Conservation (phyloP, 2,797 vertebrate genomes). For the Sus cebifrons region DNA sequence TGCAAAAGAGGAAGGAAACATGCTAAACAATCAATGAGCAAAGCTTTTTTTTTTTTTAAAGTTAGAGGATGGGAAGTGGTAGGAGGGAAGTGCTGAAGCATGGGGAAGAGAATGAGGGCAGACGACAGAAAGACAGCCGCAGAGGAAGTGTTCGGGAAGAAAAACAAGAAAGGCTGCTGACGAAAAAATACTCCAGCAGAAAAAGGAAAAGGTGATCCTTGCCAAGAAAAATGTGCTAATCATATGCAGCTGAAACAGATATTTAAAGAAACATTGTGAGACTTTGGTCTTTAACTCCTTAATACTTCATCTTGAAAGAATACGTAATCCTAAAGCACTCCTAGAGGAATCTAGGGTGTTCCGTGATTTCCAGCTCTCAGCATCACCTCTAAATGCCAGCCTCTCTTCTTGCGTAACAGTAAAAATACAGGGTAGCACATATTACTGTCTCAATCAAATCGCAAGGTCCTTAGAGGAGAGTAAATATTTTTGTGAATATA, state of each 20-base stretch:
- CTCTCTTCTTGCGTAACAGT: not conserved
- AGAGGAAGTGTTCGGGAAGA: conserved; percentile 73
- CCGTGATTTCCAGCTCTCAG: not conserved
- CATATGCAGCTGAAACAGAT: conserved; percentile 79
- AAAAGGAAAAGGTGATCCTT: conserved; percentile 78
- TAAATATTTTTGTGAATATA: not conserved
- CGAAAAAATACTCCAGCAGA: conserved; percentile 43
- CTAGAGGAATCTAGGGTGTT: not conserved
- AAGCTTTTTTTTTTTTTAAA: not conserved
- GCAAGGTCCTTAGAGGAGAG: not conserved
- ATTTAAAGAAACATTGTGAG: conserved; percentile 79
- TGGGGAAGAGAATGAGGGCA: conserved; percentile 51
- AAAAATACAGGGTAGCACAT: not conserved
- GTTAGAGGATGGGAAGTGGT: conserved; percentile 71
- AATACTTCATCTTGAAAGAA: conserved; percentile 45
- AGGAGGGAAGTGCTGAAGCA: conserved; percentile 55
- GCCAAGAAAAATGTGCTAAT: conserved; percentile 85
- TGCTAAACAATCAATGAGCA: conserved; percentile 50
- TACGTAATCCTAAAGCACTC: not conserved
- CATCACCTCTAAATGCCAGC: not conserved
- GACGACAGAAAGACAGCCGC: conserved; percentile 66
- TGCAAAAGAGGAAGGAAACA: conserved; percentile 77
- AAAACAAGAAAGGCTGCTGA: conserved; percentile 80
- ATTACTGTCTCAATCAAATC: not conserved
- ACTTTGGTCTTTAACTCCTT: conserved; percentile 76